Base-by-base conservation (phyloP, 1,140 invertebrate genomes). In the Drosophila lacertosa region DNA sequence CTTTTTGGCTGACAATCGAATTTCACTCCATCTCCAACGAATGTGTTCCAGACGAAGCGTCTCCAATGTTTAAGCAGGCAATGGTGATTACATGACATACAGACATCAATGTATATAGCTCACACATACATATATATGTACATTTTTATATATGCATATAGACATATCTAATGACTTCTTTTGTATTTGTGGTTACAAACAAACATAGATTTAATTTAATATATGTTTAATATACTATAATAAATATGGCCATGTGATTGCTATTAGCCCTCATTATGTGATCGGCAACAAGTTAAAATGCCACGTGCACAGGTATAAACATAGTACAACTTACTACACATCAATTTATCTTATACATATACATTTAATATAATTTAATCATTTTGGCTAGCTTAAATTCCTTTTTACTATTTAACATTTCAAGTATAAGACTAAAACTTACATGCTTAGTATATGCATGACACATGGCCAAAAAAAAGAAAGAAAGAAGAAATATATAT, bases 1-100 rank as follows among this genome's bases (percentile, higher is more conserved):
- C 37, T 35, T 59, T 59, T 59, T 47, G 40, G 55, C 40, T 47
- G 42, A 6, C 55, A 45, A 59, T 22, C 42, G 55, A 26, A 55
- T 37, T 54, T 45, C 13, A 13, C 51, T 64, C 40, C 26, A 64
- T 29, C 29, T 29, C 18, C 16, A 20, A 45, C 37, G 20, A 65
- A 45, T 39, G 35, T 42, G 45, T 37, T 33, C 40, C 48, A 64
- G 60, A 64, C 60, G 35, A 29, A 37, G 20, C 58, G 48, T 65
- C 47, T 55, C 62, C 48, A 65, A 47, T 65, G 32, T 37, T 26
- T 26, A 37, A 44, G 7, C 7, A 18, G n/a, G n/a, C 35, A 16
- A 47, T 47, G 5, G n/a, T 45, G 40, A 16, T 4, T 45, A 39
- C 13, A 13, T 42, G 16, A n/a, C n/a, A n/a, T n/a, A n/a, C n/a